Conservation (phyloP, 53 echinoderm and acorn worm species). For the Hippasteria phrygiana region DNA sequence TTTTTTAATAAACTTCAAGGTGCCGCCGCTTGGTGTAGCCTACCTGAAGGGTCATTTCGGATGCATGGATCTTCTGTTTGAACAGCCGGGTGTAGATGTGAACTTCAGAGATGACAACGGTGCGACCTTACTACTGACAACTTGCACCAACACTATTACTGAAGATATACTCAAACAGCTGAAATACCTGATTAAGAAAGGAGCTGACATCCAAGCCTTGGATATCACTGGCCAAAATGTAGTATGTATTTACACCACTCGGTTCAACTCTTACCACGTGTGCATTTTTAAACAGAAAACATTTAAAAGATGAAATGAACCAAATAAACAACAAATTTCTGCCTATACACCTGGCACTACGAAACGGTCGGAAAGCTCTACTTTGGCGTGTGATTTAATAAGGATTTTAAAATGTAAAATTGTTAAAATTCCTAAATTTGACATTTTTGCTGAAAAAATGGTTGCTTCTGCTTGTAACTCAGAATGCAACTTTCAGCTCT, state of each 20-base stretch:
- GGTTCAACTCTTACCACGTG: no score
- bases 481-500: no score
- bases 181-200: conserved; percentile 79
- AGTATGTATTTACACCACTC: conserved; percentile 38
- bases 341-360: no score
- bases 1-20: conserved; percentile 36
- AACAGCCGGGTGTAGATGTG: conserved; percentile 80
- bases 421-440: no score
- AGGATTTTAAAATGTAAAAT: no score
- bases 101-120: conserved; percentile 88
- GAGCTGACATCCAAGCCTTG: conserved; percentile 61
- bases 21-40: conserved; percentile 85
- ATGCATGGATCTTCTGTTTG: conserved; percentile 83
- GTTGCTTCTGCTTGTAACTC: no score
- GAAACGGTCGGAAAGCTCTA: no score
- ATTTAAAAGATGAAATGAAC: no score
- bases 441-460: no score
- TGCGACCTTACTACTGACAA: conserved; percentile 82
- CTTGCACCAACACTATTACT: conserved; percentile 43
- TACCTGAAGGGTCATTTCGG: conserved; percentile 89
- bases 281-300: no score
- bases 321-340: no score
- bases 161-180: conserved; percentile 66
- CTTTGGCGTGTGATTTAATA: no score
- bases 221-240: conserved; percentile 85